A percentile compares a stretch with the other conserved stretches of the same genome.
phyloP scores from a whole-genome alignment of 2,888 invertebrate genomes.

The Abrostola tripartita region DNA sequence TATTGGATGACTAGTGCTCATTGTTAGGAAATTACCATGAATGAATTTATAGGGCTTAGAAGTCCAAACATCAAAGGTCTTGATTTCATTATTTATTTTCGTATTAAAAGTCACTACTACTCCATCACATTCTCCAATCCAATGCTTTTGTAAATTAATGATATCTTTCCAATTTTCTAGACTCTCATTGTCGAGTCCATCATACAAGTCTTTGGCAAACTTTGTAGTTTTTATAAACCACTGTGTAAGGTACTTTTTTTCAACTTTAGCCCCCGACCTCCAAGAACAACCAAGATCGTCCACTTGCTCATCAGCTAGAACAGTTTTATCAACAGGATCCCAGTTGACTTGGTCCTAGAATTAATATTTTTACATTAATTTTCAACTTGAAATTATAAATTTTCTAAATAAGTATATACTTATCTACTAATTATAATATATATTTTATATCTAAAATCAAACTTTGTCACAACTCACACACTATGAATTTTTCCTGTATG shows the following conservation, averaged over 20 bases:
- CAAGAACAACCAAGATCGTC: constrained; percentile 97
- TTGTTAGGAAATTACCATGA: constrained; percentile 91
- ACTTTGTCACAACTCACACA: too few relatives aligned
- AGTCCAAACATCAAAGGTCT: constrained; percentile 91
- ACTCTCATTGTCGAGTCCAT: constrained; percentile 91
- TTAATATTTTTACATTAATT: background rate
- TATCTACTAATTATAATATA: too few relatives aligned
- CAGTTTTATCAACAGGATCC: constrained; percentile 99
- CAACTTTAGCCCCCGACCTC: constrained; percentile 98
- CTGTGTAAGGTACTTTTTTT: constrained; percentile 95
- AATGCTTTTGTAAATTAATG: constrained; percentile 94
- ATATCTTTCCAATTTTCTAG: constrained; percentile 95
- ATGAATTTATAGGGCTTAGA: constrained; percentile 91
- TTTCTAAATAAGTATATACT: too few relatives aligned
- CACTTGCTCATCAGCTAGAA: constrained; percentile 99
- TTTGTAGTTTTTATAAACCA: constrained; percentile 98
- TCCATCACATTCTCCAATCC: constrained; percentile 96
- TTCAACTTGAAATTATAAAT: too few relatives aligned
- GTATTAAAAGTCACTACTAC: constrained; percentile 91
- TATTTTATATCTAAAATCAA: too few relatives aligned
- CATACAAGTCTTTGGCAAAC: constrained; percentile 91
- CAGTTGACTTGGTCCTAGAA: constrained; percentile 96
- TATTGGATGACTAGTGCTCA: constrained; percentile 78
- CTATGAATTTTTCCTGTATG: too few relatives aligned
- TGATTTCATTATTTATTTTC: constrained; percentile 63